Base-by-base conservation (phyloP, 1,140 invertebrate species). In the Neodiprion fabricii region DNA sequence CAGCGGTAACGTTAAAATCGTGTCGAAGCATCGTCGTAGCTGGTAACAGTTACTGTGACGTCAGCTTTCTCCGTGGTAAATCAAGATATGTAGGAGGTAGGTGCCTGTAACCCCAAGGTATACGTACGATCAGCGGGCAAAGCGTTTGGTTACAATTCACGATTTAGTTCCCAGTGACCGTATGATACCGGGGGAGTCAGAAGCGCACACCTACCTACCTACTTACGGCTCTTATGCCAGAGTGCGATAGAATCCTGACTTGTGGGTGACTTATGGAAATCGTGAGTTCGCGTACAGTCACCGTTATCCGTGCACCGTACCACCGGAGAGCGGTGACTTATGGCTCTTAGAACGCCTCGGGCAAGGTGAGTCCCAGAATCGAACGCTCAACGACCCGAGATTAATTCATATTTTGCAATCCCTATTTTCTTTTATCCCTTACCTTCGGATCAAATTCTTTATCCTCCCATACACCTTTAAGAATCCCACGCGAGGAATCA, bases 201-300 rank as follows among this genome's bases (percentile, higher is more conserved):
- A 69, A 69, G 17, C 21, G 14, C 21, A 69, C 67, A 47, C 12
- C 67, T 69, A 69, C 67, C 17, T 69, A 69, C 67, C 17, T 69
- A 47, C 67, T 21, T 69, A 69, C 17, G 17, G 17, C 11, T 69
- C 67, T 69, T 17, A 17, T 17, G 12, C 67, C 67, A 40, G 28
- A 40, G 28, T 40, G 28, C 28, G 67, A 23, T 69, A 69, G 67
- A 69, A 69, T 69, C 67, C 67, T 69, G 67, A 79, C 78, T 81
- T 75, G 75, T 77, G 53, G 77, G 80, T 84, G 81, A 84, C 81
- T 84, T 82, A 84, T 82, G 81, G 81, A 84, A 84, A 81, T 82
- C 82, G 82, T 84, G 82, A 84, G 79, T 78, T 79, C 78, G 80
- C 76, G 79, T 79, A 77, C 77, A 79, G 80, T 80, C 74, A 79